Conservation (phyloP, 2,797 vertebrate genomes). For the Tokudaia muenninki region DNA sequence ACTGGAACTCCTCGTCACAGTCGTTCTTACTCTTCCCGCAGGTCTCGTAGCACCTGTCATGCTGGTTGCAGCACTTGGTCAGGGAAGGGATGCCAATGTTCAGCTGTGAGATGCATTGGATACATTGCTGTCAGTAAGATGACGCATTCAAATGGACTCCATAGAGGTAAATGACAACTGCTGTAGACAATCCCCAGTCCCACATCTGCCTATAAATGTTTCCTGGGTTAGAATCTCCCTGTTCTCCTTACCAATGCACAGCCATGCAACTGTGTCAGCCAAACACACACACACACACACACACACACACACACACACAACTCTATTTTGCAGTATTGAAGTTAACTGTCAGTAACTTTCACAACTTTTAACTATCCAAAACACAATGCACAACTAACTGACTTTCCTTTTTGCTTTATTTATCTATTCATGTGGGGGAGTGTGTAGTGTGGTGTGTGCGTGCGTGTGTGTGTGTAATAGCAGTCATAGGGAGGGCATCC, state of each 20-base stretch:
- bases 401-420: background rate
- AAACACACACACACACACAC: background rate
- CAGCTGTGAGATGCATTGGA: constrained; percentile 89
- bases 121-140: background rate
- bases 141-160: background rate
- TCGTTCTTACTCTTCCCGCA: constrained; percentile 95
- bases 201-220: background rate
- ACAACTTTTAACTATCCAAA: background rate
- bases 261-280: background rate
- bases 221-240: background rate
- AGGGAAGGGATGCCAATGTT: constrained; percentile 97
- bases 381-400: background rate
- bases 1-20: constrained; percentile 95
- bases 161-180: background rate
- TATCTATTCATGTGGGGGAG: background rate
- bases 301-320: no score
- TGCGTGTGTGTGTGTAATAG: background rate
- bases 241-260: no score
- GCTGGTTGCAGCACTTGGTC: constrained; percentile 98
- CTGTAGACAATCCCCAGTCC: background rate
- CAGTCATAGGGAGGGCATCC: no score
- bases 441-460: no score
- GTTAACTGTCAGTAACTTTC: background rate
- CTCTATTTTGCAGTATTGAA: background rate
- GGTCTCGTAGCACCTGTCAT: constrained; percentile 97